These are phyloP conservation scores for Euplagia quadripunctaria DNA, from an alignment of 2,888 invertebrate species.

Conservation along the genomic window DNA sequence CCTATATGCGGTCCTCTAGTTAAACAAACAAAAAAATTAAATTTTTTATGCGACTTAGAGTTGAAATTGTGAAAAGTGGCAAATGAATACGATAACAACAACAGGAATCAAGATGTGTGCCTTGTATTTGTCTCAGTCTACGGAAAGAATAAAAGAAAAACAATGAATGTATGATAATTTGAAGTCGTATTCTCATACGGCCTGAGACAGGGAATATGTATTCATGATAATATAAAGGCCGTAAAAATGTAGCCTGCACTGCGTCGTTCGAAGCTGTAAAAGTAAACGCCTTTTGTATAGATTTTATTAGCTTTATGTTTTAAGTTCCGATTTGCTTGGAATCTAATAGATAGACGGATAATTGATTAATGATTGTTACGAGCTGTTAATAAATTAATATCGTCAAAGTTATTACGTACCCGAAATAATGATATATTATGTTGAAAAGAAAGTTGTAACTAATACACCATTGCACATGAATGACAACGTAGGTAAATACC, in stretches of 20 bases:
- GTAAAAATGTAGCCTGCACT: conserved; percentile 15
- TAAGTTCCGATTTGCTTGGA: background rate
- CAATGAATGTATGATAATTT: conserved; percentile 14
- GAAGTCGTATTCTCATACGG: conserved; percentile 4
- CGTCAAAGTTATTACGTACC: background rate
- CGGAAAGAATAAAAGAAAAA: background rate
- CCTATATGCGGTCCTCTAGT: no score
- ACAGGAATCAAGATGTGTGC: background rate
- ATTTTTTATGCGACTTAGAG: background rate
- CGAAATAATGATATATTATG: no score
- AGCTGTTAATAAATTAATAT: background rate
- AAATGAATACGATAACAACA: background rate
- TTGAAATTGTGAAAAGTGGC: background rate
- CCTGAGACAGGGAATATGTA: conserved; percentile 9
- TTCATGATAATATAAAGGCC: conserved; percentile 19
- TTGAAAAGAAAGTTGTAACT: no score
- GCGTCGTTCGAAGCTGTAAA: conserved; percentile 15
- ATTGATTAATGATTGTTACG: background rate
- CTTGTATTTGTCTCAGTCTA: background rate
- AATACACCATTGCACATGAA: no score
- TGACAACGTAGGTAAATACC: no score
- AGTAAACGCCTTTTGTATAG: conserved; percentile 4
- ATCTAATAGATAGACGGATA: background rate
- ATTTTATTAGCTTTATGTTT: conserved; percentile 9
- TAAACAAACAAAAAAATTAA: background rate